Base-by-base conservation (phyloP, 1,140 invertebrate genomes). In the Nasonia vitripennis region DNA sequence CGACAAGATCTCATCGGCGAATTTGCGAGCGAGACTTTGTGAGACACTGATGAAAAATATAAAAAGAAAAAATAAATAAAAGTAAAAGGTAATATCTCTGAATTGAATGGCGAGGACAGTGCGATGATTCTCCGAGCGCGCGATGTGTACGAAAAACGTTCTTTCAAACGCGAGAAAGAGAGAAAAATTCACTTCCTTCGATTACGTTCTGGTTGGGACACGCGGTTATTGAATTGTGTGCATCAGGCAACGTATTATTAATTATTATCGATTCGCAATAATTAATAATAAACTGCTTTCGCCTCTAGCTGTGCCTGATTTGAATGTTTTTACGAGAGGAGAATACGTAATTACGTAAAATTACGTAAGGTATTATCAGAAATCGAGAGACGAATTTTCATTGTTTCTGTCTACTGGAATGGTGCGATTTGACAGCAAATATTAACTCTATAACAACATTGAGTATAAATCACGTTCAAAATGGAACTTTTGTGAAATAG, bases 51-150 rank as follows among this genome's bases (percentile, higher is more conserved):
- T 37, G 48, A 20, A 31, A 55, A 48, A 62, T 1, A 82, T 20
- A 3, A n/a, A 12, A 23, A n/a, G 51, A 45, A 70, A 77, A 75
- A 75, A 83, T 37, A 62, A 83, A 75, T 74, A 62, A 23, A 10
- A 75, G 37, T 10, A 62, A 74, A 77, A 48, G 45, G n/a, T 77
- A 37, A 7, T n/a, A 23, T 45, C 10, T 71, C 27, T 17, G 67
- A 27, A 62, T 62, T 20, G 20, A 62, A 71, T 75, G 67, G 83
- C 48, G 83, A 85, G 83, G 83, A 85, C 84, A 81, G 84, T 85
- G 79, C 84, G 84, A 85, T 81, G 62, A 77, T 85, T 81, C 84
- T 85, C 79, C 84, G 74, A 77, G 78, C 73, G 78, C 45, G 48
- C 71, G 71, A 85, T 75, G 31, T 27, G n/a, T 51, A 6, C 12